These are phyloP conservation scores for Holothuria leucospilota DNA, from an alignment of 53 echinoderm and acorn worm genomes.

Conservation along the genomic window DNA sequence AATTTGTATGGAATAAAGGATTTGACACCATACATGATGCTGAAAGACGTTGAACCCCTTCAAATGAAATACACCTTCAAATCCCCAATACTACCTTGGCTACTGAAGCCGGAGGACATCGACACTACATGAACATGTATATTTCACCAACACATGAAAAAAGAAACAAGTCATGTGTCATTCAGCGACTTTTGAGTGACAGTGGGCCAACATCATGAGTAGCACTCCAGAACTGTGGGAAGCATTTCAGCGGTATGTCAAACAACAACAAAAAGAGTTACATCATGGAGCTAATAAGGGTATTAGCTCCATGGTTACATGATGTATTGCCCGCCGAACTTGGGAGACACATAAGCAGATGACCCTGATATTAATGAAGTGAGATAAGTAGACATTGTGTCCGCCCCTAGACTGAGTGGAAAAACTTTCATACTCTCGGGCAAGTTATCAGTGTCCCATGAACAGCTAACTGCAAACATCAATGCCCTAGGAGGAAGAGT, in stretches of 20 bases:
- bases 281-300: no score
- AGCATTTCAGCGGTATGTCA: slow-evolving; percentile 8
- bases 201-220: neutral
- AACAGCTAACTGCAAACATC: neutral
- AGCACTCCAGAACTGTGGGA: neutral
- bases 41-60: no score
- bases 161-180: no score
- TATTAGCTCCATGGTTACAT: no score
- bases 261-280: neutral
- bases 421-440: slow-evolving; percentile 23
- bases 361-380: neutral
- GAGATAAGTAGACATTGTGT: neutral
- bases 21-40: no score
- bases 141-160: no score
- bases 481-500: slow-evolving; percentile 12
- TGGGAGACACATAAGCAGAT: neutral
- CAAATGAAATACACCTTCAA: no score
- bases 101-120: no score
- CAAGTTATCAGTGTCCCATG: neutral
- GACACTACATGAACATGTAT: no score
- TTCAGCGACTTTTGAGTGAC: neutral
- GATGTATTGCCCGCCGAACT: neutral
- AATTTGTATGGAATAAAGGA: no score
- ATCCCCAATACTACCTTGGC: no score
- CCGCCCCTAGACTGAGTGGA: neutral